Evolutionary conservation across 2,888 invertebrate species (phyloP).

Genomic region (Torymus auratus): DNA sequence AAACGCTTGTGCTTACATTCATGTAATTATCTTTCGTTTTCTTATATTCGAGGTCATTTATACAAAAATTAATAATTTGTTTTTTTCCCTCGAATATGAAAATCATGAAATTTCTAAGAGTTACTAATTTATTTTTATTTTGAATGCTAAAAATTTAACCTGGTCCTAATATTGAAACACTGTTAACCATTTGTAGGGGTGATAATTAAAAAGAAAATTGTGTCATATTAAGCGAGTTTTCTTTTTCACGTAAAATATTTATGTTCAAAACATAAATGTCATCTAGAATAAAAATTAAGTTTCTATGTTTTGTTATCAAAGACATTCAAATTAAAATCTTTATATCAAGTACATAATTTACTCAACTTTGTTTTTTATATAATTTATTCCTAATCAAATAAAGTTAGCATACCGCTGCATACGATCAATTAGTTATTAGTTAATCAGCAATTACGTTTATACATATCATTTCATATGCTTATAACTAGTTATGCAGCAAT

Average conservation of each 20-base stretch:
- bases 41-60: conserved; percentile 28
- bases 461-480: conserved; percentile 57
- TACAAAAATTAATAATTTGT: conserved; percentile 13
- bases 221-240: conserved; percentile 27
- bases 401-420: conserved; percentile 39
- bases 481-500: conserved; percentile 65
- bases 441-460: conserved; percentile 54
- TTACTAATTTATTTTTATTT: not conserved
- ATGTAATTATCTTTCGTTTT: not conserved
- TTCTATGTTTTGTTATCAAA: conserved; percentile 3
- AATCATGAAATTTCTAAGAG: conserved; percentile 18
- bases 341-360: conserved; percentile 22
- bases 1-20: conserved; percentile 43
- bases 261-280: conserved; percentile 28
- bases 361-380: conserved; percentile 34
- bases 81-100: not conserved
- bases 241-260: conserved; percentile 12
- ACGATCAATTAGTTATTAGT: conserved; percentile 51
- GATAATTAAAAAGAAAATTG: conserved; percentile 39
- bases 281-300: conserved; percentile 43
- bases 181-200: conserved; percentile 46
- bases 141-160: too few relatives aligned
- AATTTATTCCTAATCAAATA: conserved; percentile 34
- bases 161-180: conserved; percentile 12
- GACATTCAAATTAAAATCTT: conserved; percentile 19